Base-by-base conservation (phyloP, 2,113 vertebrate species). In the Aptenodytes forsteri region DNA sequence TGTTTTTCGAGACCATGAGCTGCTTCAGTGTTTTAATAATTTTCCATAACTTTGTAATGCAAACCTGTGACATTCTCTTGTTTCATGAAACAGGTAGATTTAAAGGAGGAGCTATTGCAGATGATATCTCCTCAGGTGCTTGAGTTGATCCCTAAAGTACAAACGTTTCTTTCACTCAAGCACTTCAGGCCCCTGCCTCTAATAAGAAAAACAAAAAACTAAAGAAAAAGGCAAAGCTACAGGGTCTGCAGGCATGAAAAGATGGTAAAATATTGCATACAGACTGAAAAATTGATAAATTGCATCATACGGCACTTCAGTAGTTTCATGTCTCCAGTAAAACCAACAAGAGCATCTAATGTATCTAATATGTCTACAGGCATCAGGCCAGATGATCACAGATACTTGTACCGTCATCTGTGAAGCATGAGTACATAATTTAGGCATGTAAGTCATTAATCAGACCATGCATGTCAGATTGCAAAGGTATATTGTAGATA, bases 281-380 rank as follows among this genome's bases (percentile, higher is more conserved):
- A 47, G 21, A 46, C 12, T 69, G 54, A 62, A 81, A 90, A 72
- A 12, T 13, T 10, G 4, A 26, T 56, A 81, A 78, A 62, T 34
- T 72, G 8, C 19, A 64, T 46, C 46, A 55, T 26, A 36, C 8
- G 46, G 12, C 8, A 67, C 12, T 87, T 40, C 52, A 67, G 40
- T 42, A 79, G 30, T 42, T 93, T 58, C 26, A 61, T 50, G 90
- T 82, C 36, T 59, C 20, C 34, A 38, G 55, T 40, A 75, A 87
- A 29, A 70, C 9, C 49, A 87, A 36, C 16, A 64, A 50, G 65
- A 79, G 13, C 50, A 82, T 20, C 34, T 69, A 55, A 58, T 30
- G 2, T 32, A 46, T 17, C 38, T 25, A 46, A 22, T 10, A 54
- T 0, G 0, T 30, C 30, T 71, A 55, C 2, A 64, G 56, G 50